These are phyloP conservation scores for Listronotus bonariensis DNA, from an alignment of 1,140 invertebrate species.

Conservation along the genomic window DNA sequence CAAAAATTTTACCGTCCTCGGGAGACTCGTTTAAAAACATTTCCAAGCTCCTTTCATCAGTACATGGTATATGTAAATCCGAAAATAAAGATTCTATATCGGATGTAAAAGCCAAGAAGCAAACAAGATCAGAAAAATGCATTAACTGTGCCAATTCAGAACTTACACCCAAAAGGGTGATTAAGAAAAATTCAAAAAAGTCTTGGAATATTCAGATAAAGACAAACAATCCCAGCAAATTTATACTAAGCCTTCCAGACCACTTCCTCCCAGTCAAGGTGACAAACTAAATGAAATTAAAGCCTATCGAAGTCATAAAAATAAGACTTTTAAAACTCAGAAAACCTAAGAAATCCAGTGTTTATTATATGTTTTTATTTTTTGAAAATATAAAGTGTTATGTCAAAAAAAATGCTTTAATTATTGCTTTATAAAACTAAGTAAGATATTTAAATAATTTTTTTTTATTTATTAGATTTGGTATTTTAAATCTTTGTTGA, in stretches of 20 bases:
- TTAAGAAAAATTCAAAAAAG: slow-evolving; percentile 13
- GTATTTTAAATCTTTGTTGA: too few species aligned
- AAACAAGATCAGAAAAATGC: slow-evolving; percentile 13
- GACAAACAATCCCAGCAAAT: not conserved
- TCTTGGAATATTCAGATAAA: slow-evolving; percentile 2
- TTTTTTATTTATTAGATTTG: too few species aligned
- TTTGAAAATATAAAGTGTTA: too few species aligned
- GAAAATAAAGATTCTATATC: not conserved
- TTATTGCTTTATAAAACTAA: too few species aligned
- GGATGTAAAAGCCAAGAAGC: slow-evolving; percentile 5
- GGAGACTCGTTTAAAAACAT: slow-evolving; percentile 29
- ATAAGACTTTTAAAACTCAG: not conserved
- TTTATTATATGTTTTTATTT: not conserved
- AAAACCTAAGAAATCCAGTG: not conserved
- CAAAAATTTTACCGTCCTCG: slow-evolving; percentile 12
- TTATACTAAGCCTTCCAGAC: not conserved
- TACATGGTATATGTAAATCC: slow-evolving; percentile 16
- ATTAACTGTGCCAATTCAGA: slow-evolving; percentile 10
- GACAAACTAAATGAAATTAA: slow-evolving; percentile 40
- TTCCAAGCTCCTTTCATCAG: slow-evolving; percentile 24
- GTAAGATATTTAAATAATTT: too few species aligned
- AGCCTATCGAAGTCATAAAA: slow-evolving; percentile 6
- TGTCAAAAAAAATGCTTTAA: too few species aligned
- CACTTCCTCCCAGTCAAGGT: slow-evolving; percentile 25
- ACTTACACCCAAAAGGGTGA: slow-evolving; percentile 4